These are phyloP conservation scores for Tuta absoluta DNA, from an alignment of 2,888 invertebrate genomes.

Conservation along the genomic window DNA sequence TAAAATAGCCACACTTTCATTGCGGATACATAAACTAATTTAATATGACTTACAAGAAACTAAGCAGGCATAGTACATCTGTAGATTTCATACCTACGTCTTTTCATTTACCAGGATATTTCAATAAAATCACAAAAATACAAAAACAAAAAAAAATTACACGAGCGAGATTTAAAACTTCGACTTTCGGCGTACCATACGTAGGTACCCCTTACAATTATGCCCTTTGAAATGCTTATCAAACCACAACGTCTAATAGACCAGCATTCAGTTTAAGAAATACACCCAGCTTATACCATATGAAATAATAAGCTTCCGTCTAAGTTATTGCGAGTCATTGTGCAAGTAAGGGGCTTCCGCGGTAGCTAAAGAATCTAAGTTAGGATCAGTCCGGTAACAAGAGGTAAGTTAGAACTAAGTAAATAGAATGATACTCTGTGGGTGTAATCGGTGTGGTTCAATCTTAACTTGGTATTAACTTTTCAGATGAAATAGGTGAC, in stretches of 20 bases:
- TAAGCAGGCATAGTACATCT: too few species aligned
- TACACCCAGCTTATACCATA: slow-evolving; percentile 27
- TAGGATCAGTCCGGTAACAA: slow-evolving; percentile 20
- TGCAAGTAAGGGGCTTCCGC: slow-evolving; percentile 2
- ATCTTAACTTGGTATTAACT: not conserved
- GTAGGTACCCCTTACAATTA: not conserved
- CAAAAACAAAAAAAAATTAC: too few species aligned
- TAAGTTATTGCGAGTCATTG: slow-evolving; percentile 22
- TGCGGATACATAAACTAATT: too few species aligned
- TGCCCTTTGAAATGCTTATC: slow-evolving; percentile 10
- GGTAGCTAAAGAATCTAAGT: slow-evolving; percentile 14
- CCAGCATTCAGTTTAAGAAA: slow-evolving; percentile 21
- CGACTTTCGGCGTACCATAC: not conserved
- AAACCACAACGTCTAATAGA: slow-evolving; percentile 24
- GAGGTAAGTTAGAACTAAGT: not conserved
- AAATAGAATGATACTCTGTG: slow-evolving; percentile 3
- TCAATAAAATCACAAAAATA: too few species aligned
- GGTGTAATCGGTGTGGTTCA: not conserved
- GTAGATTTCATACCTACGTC: too few species aligned
- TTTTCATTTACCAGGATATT: too few species aligned
- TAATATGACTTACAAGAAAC: too few species aligned
- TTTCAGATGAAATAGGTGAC: not conserved
- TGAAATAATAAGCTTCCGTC: slow-evolving; percentile 24
- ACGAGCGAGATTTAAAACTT: too few species aligned
- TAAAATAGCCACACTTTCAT: not conserved